These are phyloP conservation scores for Heliconius hewitsoni DNA, from an alignment of 1,140 invertebrate species.

Conservation along the genomic window DNA sequence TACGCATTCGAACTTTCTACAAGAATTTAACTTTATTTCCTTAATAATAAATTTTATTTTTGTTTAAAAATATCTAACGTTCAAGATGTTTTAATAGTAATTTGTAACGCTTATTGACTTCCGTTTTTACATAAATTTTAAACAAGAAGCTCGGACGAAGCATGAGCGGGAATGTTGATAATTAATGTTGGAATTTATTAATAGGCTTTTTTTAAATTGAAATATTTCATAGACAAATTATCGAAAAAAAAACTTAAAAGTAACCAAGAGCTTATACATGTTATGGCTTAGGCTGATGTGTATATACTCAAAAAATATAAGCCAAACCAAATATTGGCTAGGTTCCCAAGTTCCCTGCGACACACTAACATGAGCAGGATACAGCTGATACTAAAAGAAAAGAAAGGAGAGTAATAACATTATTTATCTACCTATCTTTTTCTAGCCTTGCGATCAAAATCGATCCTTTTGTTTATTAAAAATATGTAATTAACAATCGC, in stretches of 20 bases:
- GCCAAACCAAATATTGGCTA: too few relatives aligned
- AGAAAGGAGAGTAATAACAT: too few relatives aligned
- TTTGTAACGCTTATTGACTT: conserved; percentile 56
- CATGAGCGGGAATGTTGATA: conserved; percentile 41
- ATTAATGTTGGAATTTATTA: conserved; percentile 38
- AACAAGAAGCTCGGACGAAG: conserved; percentile 32
- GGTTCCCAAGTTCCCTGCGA: too few relatives aligned
- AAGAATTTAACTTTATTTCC: conserved; percentile 54
- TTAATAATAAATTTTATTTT: conserved; percentile 53
- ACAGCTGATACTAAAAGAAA: too few relatives aligned
- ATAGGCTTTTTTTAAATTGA: conserved; percentile 21
- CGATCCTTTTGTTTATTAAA: too few relatives aligned
- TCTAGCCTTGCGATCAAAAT: too few relatives aligned
- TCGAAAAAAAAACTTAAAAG: background rate
- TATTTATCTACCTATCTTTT: too few relatives aligned
- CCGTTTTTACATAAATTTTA: conserved; percentile 67
- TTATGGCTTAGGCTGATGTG: too few relatives aligned
- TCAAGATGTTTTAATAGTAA: conserved; percentile 35
- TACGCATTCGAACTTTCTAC: conserved; percentile 54
- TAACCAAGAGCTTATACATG: background rate
- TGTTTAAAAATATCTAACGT: conserved; percentile 36
- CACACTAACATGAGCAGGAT: too few relatives aligned
- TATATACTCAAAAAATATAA: too few relatives aligned
- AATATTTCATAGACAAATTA: background rate
- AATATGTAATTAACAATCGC: too few relatives aligned